Evolutionary conservation across 2,888 invertebrate genomes (phyloP).

Genomic region (Falcaria lacertinaria): DNA sequence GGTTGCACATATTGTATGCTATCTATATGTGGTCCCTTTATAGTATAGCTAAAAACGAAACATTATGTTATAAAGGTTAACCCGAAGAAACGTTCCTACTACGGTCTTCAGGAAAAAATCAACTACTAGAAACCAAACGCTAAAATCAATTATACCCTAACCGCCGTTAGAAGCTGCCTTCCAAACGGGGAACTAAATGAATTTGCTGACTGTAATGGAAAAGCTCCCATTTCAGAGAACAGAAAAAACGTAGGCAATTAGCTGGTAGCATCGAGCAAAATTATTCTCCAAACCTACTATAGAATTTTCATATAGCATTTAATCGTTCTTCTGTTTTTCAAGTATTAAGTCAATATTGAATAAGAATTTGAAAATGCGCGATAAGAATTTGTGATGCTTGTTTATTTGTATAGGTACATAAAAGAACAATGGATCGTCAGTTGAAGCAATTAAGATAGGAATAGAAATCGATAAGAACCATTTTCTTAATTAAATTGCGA

Average conservation of each 20-base stretch:
- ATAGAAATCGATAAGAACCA: no score
- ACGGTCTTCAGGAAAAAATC: constrained; percentile 8
- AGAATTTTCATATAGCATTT: constrained; percentile 8
- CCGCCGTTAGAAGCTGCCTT: constrained; percentile 14
- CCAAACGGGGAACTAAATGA: constrained; percentile 47
- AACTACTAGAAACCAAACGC: constrained; percentile 14
- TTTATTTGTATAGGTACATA: no score
- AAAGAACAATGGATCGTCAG: no score
- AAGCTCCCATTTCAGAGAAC: constrained; percentile 52
- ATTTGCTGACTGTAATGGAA: constrained; percentile 62
- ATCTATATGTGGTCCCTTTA: no score
- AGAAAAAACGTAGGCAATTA: constrained; percentile 48
- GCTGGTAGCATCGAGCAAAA: constrained; percentile 28
- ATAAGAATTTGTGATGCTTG: no score
- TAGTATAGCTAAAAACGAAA: background rate
- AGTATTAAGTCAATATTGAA: background rate
- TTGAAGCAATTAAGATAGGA: no score
- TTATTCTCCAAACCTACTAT: constrained; percentile 13
- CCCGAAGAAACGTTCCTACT: constrained; percentile 4
- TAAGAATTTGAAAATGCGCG: background rate
- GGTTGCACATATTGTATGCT: no score
- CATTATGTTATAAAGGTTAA: background rate
- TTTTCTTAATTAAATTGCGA: no score
- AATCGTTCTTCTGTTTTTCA: constrained; percentile 8
- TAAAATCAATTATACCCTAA: constrained; percentile 35